phyloP scores from a whole-genome alignment of 1,140 invertebrate species.

The Idris sp. region DNA sequence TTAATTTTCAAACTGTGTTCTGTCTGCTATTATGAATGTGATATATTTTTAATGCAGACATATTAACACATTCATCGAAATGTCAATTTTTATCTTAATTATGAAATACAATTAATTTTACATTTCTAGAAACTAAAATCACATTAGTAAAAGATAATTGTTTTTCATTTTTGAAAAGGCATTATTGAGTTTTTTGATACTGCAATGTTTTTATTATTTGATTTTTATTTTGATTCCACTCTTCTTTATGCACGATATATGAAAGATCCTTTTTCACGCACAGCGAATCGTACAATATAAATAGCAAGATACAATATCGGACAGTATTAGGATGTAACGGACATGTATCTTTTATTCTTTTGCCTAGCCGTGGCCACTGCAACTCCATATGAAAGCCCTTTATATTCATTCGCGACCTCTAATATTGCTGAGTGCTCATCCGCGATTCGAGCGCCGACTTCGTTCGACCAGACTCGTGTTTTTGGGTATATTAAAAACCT shows the following conservation, averaged over 20 bases:
- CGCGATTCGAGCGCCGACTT: conserved; percentile 37
- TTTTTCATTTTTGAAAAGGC: conserved; percentile 41
- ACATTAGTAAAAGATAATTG: too few relatives aligned
- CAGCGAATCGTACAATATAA: conserved; percentile 61
- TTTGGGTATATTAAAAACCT: conserved; percentile 66
- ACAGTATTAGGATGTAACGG: conserved; percentile 50
- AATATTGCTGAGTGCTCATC: conserved; percentile 71
- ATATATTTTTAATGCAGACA: too few relatives aligned
- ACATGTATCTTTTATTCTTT: conserved; percentile 54
- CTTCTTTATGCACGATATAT: conserved; percentile 65
- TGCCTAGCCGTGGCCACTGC: conserved; percentile 28
- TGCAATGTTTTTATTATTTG: conserved; percentile 22
- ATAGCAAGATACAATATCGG: conserved; percentile 54
- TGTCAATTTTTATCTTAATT: too few relatives aligned
- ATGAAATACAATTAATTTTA: too few relatives aligned
- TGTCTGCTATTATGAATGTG: too few relatives aligned
- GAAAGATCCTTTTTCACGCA: conserved; percentile 65
- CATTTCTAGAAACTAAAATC: conserved; percentile 5
- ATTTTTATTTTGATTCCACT: conserved; percentile 22
- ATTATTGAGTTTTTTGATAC: conserved; percentile 29
- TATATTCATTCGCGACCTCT: conserved; percentile 67
- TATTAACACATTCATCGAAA: too few relatives aligned
- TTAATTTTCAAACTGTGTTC: too few relatives aligned
- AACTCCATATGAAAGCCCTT: conserved; percentile 65
- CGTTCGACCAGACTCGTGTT: conserved; percentile 54